Percentiles rank a stretch among this genome's conserved stretches.
Conservation (phyloP, 2,113 vertebrate species). For the Etheostoma cragini region DNA sequence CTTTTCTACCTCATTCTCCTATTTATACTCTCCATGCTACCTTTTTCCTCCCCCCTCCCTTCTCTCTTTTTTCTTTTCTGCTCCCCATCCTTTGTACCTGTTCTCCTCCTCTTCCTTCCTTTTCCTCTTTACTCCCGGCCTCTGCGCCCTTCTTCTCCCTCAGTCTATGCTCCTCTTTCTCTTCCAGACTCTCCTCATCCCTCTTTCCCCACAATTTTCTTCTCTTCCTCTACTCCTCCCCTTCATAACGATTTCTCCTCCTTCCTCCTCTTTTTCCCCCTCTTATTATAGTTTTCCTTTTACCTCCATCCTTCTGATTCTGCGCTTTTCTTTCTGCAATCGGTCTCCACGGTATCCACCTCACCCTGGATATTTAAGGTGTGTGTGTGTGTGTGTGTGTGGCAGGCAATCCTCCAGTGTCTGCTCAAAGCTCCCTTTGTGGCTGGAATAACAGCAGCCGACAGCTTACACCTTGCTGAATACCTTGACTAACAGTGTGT, state of each 20-base stretch:
- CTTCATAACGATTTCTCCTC: not conserved
- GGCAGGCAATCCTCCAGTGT: slow-evolving; percentile 70
- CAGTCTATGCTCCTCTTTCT: not conserved
- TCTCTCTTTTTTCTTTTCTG: not conserved
- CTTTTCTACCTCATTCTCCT: not conserved
- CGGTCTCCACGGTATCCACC: not conserved
- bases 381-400: slow-evolving; percentile 26
- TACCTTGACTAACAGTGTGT: slow-evolving; percentile 62
- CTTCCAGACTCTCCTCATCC: not conserved
- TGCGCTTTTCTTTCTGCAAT: not conserved
- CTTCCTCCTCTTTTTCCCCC: not conserved
- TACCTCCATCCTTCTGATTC: not conserved
- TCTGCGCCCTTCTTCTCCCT: not conserved
- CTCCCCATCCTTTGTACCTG: not conserved
- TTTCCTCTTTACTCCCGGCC: not conserved
- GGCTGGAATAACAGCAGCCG: slow-evolving; percentile 75
- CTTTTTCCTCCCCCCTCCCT: not conserved
- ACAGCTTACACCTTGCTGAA: slow-evolving; percentile 71
- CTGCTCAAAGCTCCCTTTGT: slow-evolving; percentile 87
- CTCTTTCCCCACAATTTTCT: not conserved
- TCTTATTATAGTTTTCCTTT: not conserved
- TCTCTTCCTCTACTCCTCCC: not conserved
- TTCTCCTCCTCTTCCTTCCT: not conserved
- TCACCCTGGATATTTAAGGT: slow-evolving; percentile 15
- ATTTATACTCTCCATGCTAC: no score